Conservation (phyloP, 2,888 invertebrate genomes). For the Pollenia griseotomentosa region DNA sequence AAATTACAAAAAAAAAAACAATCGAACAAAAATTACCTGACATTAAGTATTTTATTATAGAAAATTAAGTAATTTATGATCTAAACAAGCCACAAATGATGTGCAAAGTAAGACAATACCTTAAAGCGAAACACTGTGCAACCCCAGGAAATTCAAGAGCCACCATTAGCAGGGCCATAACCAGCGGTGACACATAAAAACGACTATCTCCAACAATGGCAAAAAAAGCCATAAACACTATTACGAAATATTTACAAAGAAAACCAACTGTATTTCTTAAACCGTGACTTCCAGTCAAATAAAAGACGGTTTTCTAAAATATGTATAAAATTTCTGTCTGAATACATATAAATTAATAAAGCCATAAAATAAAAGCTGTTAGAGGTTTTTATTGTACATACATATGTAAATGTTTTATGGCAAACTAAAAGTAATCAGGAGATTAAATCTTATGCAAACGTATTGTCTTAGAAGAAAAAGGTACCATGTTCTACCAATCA, state of each 20-base stretch:
- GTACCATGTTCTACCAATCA: constrained; percentile 53
- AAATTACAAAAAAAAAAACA: background rate
- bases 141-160: constrained; percentile 36
- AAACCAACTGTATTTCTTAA: constrained; percentile 13
- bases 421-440: constrained; percentile 38
- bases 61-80: constrained; percentile 64
- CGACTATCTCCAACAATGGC: background rate
- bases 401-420: constrained; percentile 24
- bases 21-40: constrained; percentile 3
- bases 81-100: constrained; percentile 18
- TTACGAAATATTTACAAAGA: constrained; percentile 18
- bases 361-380: constrained; percentile 49
- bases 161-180: constrained; percentile 56
- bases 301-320: constrained; percentile 32
- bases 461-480: background rate
- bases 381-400: background rate
- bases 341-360: constrained; percentile 61
- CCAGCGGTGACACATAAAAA: constrained; percentile 45
- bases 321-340: constrained; percentile 45
- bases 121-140: constrained; percentile 3
- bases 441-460: background rate
- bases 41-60: constrained; percentile 59
- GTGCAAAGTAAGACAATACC: constrained; percentile 26
- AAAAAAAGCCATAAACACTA: constrained; percentile 26
- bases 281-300: constrained; percentile 22